Evolutionary conservation across 2,888 invertebrate species (phyloP), one percentile per base, ranked within the genome.

Genomic region (Stenolophus ochropezus): DNA sequence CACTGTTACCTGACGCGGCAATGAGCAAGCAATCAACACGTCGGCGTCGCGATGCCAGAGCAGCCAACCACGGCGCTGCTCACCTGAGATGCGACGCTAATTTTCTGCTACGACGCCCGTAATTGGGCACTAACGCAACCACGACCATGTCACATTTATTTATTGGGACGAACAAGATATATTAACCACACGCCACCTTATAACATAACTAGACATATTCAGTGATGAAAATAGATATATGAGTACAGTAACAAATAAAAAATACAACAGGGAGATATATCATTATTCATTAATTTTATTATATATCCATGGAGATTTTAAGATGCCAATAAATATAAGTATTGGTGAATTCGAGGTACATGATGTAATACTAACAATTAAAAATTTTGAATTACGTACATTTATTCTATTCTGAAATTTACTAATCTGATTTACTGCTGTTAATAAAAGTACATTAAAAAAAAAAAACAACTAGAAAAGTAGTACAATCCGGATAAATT

Each of bases 101-200:
- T 87, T 87, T 87, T 87, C 86, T 85, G 84, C 86, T 85, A 85
- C 85, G 85, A 84, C 86, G 85, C 83, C 83, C 83, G 84, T 87
- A 87, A 87, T 88, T 87, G 86, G 86, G 85, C 23, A 8, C 33
- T 42, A 42, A 61, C 33, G 33, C 33, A 11, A 42, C 33, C 33
- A 42, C 6, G 11, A 42, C 33, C 33, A 42, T 11, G 33, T 42
- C 33, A 42, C 33, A 11, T 42, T 42, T 42, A 42, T 42, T 42
- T 42, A 42, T 42, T 11, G 33, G 51, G 51, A 18, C 16, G 4
- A 14, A 6, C 16, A 18, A 18, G 18, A 53, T 18, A 18, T 53
- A 18, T 53, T 6, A 53, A 3, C 16, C 6, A 18, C 16, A 18
- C 16, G 51, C 16, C 33, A 42, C 1, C 33, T n/a, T 4, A 53